Base-by-base conservation (phyloP, 2,797 vertebrate species). In the Microctenopoma stevenorrisi region DNA sequence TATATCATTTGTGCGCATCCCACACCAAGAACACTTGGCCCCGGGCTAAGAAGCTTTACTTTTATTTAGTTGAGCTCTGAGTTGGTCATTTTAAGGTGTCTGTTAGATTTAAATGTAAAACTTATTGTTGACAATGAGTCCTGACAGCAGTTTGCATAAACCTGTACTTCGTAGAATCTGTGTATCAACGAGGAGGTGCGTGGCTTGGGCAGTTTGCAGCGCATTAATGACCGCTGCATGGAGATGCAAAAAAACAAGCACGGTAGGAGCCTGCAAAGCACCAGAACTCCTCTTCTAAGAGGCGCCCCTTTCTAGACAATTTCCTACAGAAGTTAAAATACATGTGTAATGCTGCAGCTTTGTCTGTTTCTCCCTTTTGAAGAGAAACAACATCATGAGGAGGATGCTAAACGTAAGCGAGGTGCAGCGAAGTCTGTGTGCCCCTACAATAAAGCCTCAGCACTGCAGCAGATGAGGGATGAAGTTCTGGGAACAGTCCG, bases 171-270 rank as follows among this genome's bases (percentile, higher is more conserved):
- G 9, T 76, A 99, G 98, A 99, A 94, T 88, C 89, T 99, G 64
- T 99, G 98, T 75, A 88, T 99, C 68, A 98, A 99, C 0, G 94
- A 96, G 60, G 97, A 97, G 0, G 97, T 99, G 78, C 93, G 47
- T 7, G 83, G 62, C 28, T 84, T 99, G 63, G 93, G 95, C 35
- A 93, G 93, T 37, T 82, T 94, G 61, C 96, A 98, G 75, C 94
- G 95, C 64, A 97, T 99, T 76, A 99, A 98, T 0, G 97, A 99
- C 83, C 95, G 95, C 84, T 99, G 98, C 84, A 68, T 95, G 92
- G 98, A 98, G 92, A 95, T 99, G 95, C 97, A 98, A 73, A 98
- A 96, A 89, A 96, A 95, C 90, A 97, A 96, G 82, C 95, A 93
- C 0, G 95, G 97, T 98, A 87, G 64, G 91, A 73, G 4, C 7